Evolutionary conservation across 2,113 vertebrate genomes (phyloP), one percentile per base, ranked within the genome.

Genomic region (Gila orcuttii): DNA sequence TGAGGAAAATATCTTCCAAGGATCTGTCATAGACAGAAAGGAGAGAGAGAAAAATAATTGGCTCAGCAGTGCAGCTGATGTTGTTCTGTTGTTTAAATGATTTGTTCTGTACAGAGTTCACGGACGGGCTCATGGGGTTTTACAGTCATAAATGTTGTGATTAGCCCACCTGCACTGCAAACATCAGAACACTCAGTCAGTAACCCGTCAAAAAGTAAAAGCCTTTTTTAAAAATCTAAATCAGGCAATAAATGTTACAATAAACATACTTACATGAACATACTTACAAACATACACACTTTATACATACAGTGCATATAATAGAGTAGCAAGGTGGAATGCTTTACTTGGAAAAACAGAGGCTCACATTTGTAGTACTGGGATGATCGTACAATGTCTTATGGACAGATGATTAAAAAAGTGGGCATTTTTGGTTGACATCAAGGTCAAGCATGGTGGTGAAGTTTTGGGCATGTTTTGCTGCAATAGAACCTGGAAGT

Each of bases 1-100:
- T 89, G 87, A 87, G 19, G 42, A 89, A 88, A 78, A 81, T 33
- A 76, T 79, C 77, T 45, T 10, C 55, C 62, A 45, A 79, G n/a
- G 55, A 59, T 55, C 82, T 50, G 74, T 83, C 11, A 66, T 81
- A 68, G 88, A 82, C 33, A 52, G 62, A 59, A 60, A 60, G 47
- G 17, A 79, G 52, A 83, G 28, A 75, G 19, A 78, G 55, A 82
- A 31, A 86, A 75, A 83, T 84, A 73, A 52, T 83, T 91, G 80
- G 68, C 69, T 78, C 79, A 79, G 77, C 52, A 79, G 83, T 86
- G 79, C 47, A 68, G 74, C 66, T 83, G 74, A 88, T 87, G 84
- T 68, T 86, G 59, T 68, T 52, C 86, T 68, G 79, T 57, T 76
- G n/a, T 57, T 42, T 79, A 76, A 79, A 73, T 85, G 47, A 76